phyloP scores from a whole-genome alignment of 2,797 vertebrate genomes.

The Macropus fuliginosus region DNA sequence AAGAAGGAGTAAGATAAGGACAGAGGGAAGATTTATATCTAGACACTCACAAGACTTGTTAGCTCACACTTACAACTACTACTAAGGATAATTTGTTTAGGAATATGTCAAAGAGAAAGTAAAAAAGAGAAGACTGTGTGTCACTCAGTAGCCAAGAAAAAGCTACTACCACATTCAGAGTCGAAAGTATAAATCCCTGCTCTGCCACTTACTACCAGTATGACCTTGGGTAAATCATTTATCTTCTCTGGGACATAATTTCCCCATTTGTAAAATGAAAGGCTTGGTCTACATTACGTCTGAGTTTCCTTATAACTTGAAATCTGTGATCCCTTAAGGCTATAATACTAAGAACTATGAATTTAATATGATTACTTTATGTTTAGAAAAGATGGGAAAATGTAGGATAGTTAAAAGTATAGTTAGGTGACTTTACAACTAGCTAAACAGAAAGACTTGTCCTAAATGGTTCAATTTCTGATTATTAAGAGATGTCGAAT shows the following conservation, averaged over 20 bases:
- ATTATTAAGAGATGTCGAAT: neutral
- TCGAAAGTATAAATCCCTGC: neutral
- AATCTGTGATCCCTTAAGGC: neutral
- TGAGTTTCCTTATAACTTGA: neutral
- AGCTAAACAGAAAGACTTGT: neutral
- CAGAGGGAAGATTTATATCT: slow-evolving; percentile 49
- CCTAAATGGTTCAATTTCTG: neutral
- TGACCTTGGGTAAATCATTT: neutral
- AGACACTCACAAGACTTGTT: slow-evolving; percentile 37
- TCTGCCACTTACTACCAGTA: neutral
- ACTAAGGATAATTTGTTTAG: slow-evolving; percentile 63
- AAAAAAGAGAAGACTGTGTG: slow-evolving; percentile 53
- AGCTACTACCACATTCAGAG: slow-evolving; percentile 24
- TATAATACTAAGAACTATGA: neutral
- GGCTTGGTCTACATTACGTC: neutral
- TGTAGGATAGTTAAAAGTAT: neutral
- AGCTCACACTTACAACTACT: neutral
- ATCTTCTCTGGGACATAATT: neutral
- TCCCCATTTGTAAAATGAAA: neutral
- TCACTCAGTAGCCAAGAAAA: slow-evolving; percentile 57
- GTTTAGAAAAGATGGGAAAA: neutral
- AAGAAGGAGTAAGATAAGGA: slow-evolving; percentile 29
- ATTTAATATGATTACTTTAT: neutral
- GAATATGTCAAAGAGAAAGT: slow-evolving; percentile 65
- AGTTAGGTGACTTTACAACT: neutral